Evolutionary conservation across 2,888 invertebrate species (phyloP), one percentile per base, ranked within the genome.

Genomic region (Spilarctia lutea): DNA sequence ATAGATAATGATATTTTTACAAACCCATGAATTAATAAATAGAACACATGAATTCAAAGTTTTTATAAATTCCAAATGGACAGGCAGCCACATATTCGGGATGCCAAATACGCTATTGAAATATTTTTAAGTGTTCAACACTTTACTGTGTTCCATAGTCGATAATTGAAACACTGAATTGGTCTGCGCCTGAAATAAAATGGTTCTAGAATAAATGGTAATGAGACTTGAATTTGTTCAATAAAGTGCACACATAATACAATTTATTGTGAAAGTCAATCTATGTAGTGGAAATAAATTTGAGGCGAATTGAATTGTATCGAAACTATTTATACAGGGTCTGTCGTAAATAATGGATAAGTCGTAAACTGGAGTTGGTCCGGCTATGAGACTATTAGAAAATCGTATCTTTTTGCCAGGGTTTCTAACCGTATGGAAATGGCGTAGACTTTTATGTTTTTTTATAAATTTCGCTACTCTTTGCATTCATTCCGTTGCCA

Each of bases 81-180:
- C 30, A 65, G n/a, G 24, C 16, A 10, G 27, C 65, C n/a, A 56
- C 27, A 65, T 67, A 71, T 74, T 60, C 24, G 20, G 18, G 8
- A 39, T 3, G 56, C 48, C n/a, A 20, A 66, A 60, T 42, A 68
- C 60, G 11, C 30, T 60, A 24, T 33, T 70, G 56, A 74, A 65
- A 71, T 16, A 65, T 65, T 72, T 72, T 75, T 74, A 77, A 81
- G 80, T 80, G 80, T 27, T 56, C 56, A 13, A n/a, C 76, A 76
- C 78, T 82, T 77, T 72, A 65, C 71, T n/a, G 71, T 69, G 75
- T 77, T 80, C 77, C 70, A 80, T 83, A 78, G 76, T 74, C 75
- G 73, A 77, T 74, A 80, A 73, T 75, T 71, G 71, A 80, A 72
- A 45, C 63, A 71, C 72, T 65, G 33, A 35, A 72, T 39, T 67